A percentile compares a stretch with the other conserved stretches of the same genome.
phyloP scores from a whole-genome alignment of 2,888 invertebrate species.

The Seira ritae region DNA sequence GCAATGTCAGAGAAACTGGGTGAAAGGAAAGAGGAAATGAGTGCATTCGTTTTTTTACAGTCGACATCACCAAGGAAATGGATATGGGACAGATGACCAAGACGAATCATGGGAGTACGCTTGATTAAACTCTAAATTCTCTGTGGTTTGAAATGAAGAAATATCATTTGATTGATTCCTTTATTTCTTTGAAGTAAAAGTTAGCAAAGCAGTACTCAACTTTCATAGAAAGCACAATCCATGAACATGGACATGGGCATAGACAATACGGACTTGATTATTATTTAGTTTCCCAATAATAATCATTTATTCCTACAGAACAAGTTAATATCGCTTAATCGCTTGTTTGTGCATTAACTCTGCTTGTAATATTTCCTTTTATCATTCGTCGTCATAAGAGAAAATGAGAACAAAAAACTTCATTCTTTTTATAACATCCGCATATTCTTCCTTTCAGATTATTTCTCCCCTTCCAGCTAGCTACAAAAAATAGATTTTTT shows the following conservation, averaged over 20 bases:
- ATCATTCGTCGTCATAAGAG: background rate
- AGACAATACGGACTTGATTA: background rate
- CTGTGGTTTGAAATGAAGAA: too few species aligned
- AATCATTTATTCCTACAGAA: background rate
- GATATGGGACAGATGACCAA: background rate
- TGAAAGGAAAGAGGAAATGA: too few species aligned
- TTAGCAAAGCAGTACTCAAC: too few species aligned
- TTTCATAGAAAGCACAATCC: background rate
- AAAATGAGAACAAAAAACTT: background rate
- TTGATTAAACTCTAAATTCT: background rate
- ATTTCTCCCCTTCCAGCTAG: constrained; percentile 5
- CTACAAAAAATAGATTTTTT: too few species aligned
- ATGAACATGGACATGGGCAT: background rate
- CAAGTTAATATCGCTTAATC: constrained; percentile 44
- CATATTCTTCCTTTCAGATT: constrained; percentile 10
- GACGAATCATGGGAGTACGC: background rate
- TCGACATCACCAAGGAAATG: too few species aligned
- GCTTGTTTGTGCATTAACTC: constrained; percentile 23
- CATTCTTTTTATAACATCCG: background rate
- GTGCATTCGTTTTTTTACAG: too few species aligned
- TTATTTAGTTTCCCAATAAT: background rate
- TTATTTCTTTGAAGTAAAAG: too few species aligned
- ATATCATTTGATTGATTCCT: too few species aligned
- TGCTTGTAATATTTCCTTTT: background rate
- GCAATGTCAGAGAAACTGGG: too few species aligned